phyloP scores from a whole-genome alignment of 2,888 invertebrate species.

The Catocala sponsa region DNA sequence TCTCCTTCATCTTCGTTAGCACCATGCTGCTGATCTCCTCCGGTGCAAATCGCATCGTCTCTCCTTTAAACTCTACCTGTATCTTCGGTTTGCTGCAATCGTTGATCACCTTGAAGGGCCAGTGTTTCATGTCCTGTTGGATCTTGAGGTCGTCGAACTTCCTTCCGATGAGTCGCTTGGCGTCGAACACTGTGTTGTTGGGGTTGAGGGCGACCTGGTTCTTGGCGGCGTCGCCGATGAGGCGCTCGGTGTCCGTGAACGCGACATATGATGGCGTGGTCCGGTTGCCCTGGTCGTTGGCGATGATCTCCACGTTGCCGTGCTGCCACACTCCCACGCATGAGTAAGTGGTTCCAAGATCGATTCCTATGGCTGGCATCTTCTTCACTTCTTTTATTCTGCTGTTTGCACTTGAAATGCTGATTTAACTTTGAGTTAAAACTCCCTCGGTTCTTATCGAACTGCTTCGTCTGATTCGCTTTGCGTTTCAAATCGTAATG shows the following conservation, averaged over 20 bases:
- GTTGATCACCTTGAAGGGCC: conserved; percentile 93
- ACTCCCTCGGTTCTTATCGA: conserved; percentile 66
- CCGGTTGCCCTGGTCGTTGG: conserved; percentile 96
- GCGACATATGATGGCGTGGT: conserved; percentile 96
- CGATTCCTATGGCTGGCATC: conserved; percentile 82
- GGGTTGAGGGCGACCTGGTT: conserved; percentile 94
- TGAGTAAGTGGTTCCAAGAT: conserved; percentile 96
- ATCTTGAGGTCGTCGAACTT: conserved; percentile 92
- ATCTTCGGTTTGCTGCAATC: conserved; percentile 91
- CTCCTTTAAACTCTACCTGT: conserved; percentile 90
- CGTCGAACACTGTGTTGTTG: conserved; percentile 91
- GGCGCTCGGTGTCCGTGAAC: conserved; percentile 94
- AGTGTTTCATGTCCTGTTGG: conserved; percentile 93
- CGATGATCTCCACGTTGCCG: conserved; percentile 94
- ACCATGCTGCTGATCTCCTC: conserved; percentile 92
- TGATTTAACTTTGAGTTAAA: conserved; percentile 29
- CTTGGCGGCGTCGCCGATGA: conserved; percentile 96
- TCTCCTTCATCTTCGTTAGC: conserved; percentile 88
- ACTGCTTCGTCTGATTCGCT: conserved; percentile 61
- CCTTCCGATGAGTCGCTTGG: conserved; percentile 93
- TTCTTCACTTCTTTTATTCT: conserved; percentile 32
- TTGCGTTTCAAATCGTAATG: conserved; percentile 76
- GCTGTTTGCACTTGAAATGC: conserved; percentile 35
- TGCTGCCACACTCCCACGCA: conserved; percentile 96
- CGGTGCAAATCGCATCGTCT: conserved; percentile 89